Evolutionary conservation across 1,140 invertebrate genomes (phyloP).

Genomic region (Leptopilina boulardi): DNA sequence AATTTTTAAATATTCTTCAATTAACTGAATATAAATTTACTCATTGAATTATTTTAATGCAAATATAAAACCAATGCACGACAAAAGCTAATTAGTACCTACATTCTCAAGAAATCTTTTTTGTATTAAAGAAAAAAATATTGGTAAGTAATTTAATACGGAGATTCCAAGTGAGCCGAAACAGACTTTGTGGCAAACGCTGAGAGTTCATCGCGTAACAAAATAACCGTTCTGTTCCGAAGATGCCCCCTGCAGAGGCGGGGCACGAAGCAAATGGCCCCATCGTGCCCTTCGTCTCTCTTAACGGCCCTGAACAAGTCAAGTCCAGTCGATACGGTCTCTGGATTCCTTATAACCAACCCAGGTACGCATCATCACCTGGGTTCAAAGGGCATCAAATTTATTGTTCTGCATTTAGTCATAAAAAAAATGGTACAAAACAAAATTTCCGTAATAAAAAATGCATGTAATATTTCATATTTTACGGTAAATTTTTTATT

Average conservation of each 20-base stretch:
- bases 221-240: slow-evolving; percentile 4
- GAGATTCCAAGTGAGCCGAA: slow-evolving; percentile 11
- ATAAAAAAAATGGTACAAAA: slow-evolving; percentile 5
- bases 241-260: slow-evolving; percentile 17
- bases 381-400: slow-evolving; percentile 10
- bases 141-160: slow-evolving; percentile 13
- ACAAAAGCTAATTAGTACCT: slow-evolving; percentile 5
- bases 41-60: background rate
- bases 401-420: background rate
- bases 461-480: background rate
- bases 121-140: background rate
- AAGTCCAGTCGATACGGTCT: slow-evolving; percentile 14
- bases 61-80: background rate
- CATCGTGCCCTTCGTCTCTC: slow-evolving; percentile 1
- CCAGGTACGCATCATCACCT: slow-evolving; percentile 25
- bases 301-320: slow-evolving; percentile 5
- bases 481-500: background rate
- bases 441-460: slow-evolving; percentile 13
- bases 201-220: slow-evolving; percentile 16
- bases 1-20: background rate
- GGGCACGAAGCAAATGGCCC: slow-evolving; percentile 10
- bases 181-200: slow-evolving; percentile 15
- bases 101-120: background rate
- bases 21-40: background rate
- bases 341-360: background rate